Evolutionary conservation across 2,113 vertebrate genomes (phyloP), one percentile per base, ranked within the genome.

Genomic region (Phaethornis superciliosus): DNA sequence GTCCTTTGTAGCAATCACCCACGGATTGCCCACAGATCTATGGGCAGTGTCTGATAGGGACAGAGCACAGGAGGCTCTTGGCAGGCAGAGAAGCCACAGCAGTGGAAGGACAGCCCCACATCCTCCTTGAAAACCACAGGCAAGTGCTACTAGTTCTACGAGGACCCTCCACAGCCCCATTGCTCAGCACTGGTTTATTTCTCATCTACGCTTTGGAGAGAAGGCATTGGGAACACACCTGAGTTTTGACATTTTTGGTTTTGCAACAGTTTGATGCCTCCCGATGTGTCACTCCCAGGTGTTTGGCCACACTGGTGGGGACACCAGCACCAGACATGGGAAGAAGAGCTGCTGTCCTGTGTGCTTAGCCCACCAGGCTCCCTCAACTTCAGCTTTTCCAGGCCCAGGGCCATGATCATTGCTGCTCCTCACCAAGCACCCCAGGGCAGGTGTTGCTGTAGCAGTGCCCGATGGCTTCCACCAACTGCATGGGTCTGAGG

Each of bases 1-100:
- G 33, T 54, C 49, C 42, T 76, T 59, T 1, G 0, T 42, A 56
- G 60, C 0, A 0, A 21, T 68, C 0, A 0, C 35, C 59, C 47
- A 30, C n/a, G n/a, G n/a, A n/a, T 11, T 58, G 30, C 59, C 26
- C 2, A 0, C 64, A 51, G 42, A 59, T 9, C 33, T 6, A 8
- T 55, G 68, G 55, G 63, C 72, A 90, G 26, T 42, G 22, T 67
- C 6, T 24, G 79, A 27, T 51, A 81, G 28, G 58, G 47, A 67
- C 18, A 9, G 56, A 44, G 82, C 18, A 0, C 27, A 37, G 51
- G 44, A 69, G 64, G 81, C 58, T 81, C 56, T 67, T 52, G 76
- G 30, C 52, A 44, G 56, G 72, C 79, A 47, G 68, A 59, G 51
- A 82, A 81, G 33, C 28, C 59, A 20, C 4, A 0, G 30, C 65